phyloP scores from a whole-genome alignment of 2,888 invertebrate species.

The Campopleginae sp. region DNA sequence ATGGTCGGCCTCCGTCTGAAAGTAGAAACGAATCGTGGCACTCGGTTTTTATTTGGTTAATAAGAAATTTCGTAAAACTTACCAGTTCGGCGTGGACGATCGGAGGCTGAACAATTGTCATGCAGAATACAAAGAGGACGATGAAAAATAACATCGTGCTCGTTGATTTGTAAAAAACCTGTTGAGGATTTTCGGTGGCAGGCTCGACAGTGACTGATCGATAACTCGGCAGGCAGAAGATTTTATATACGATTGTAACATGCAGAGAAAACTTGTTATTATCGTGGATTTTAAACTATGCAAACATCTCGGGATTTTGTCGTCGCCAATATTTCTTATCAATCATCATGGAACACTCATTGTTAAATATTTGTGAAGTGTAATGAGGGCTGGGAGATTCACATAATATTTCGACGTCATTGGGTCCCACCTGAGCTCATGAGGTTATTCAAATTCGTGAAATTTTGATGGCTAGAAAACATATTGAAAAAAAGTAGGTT shows the following conservation, averaged over 20 bases:
- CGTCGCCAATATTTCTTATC: background rate
- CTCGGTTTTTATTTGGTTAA: background rate
- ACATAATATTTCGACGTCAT: background rate
- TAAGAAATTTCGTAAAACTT: background rate
- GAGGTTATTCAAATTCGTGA: background rate
- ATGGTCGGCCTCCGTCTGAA: background rate
- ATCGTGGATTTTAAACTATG: background rate
- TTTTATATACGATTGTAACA: background rate
- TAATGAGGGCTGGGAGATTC: background rate
- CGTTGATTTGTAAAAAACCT: background rate
- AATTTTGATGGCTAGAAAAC: background rate
- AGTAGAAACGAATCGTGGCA: background rate
- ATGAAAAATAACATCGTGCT: background rate
- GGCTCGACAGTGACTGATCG: background rate
- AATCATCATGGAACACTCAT: background rate
- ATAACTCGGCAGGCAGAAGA: background rate
- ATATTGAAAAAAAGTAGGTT: background rate
- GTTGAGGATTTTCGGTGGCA: background rate
- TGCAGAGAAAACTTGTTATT: background rate
- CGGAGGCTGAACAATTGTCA: background rate
- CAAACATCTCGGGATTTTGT: background rate
- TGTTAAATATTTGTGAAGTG: background rate
- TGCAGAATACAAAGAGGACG: background rate
- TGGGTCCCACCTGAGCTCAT: background rate
- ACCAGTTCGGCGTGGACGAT: background rate